Evolutionary conservation across 2,888 invertebrate species (phyloP).

Genomic region (Chymomyza fuscimana): DNA sequence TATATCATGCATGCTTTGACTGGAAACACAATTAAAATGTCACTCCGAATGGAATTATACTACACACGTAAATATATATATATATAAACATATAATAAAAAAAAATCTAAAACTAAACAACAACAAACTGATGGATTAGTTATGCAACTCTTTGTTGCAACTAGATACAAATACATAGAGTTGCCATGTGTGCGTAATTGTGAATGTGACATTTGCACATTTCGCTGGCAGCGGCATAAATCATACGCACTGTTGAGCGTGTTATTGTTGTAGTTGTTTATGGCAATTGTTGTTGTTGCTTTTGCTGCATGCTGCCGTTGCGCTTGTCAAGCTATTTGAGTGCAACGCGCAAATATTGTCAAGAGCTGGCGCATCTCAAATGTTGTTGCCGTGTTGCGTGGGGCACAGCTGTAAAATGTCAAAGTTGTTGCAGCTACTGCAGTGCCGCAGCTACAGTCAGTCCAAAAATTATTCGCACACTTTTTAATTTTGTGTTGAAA

Average conservation of each 20-base stretch:
- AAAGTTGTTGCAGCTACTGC: conserved; percentile 43
- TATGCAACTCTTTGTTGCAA: conserved; percentile 47
- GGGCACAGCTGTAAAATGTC: conserved; percentile 50
- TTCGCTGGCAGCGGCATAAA: conserved; percentile 51
- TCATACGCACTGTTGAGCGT: conserved; percentile 64
- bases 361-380: background rate
- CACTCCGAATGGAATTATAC: conserved; percentile 40
- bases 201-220: conserved; percentile 52
- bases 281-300: conserved; percentile 23
- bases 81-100: background rate
- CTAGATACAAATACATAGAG: background rate
- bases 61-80: background rate
- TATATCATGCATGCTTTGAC: conserved; percentile 48
- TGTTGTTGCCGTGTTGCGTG: conserved; percentile 32
- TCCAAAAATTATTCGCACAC: too few species aligned
- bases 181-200: background rate
- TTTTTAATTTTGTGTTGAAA: too few species aligned
- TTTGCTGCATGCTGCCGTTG: conserved; percentile 8
- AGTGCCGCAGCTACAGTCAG: conserved; percentile 10
- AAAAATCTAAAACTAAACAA: background rate
- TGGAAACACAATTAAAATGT: conserved; percentile 63
- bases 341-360: conserved; percentile 7
- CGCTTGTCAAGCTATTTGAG: conserved; percentile 2
- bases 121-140: conserved; percentile 33
- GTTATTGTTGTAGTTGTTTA: conserved; percentile 7